Conservation (phyloP, 2,797 vertebrate genomes). For the Cirrhinus molitorella region DNA sequence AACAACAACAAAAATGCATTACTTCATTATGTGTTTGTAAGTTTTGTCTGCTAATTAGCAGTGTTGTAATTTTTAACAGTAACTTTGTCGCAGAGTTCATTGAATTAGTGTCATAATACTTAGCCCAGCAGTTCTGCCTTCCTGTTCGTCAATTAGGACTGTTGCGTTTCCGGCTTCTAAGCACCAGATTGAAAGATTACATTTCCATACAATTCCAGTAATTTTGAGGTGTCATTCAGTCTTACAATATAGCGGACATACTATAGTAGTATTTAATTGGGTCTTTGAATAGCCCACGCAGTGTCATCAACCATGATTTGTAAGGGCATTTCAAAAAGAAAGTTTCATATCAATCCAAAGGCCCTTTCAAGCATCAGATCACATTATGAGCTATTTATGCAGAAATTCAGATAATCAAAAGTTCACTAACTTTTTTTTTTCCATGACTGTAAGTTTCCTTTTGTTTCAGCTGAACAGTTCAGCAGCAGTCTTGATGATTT, state of each 20-base stretch:
- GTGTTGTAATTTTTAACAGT: not conserved
- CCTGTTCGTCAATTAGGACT: constrained; percentile 19
- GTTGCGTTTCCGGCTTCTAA: not conserved
- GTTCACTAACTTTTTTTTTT: not conserved
- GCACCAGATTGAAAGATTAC: not conserved
- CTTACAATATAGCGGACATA: not conserved
- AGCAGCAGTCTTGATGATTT: constrained; percentile 6
- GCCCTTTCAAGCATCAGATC: not conserved
- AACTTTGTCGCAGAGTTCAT: not conserved
- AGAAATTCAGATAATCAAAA: constrained; percentile 7
- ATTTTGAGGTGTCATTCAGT: not conserved
- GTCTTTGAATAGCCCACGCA: not conserved
- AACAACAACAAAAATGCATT: not conserved
- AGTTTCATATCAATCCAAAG: not conserved
- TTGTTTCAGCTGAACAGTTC: not conserved
- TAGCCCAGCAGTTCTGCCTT: constrained; percentile 9
- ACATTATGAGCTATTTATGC: not conserved
- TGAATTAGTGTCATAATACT: not conserved
- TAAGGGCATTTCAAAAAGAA: not conserved
- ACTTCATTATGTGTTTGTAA: not conserved
- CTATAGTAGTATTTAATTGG: not conserved
- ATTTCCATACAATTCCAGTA: not conserved
- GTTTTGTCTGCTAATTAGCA: not conserved
- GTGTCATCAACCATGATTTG: not conserved
- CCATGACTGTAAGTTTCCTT: not conserved